Base-by-base conservation (phyloP, 1,140 invertebrate species). In the Amyelois transitella region DNA sequence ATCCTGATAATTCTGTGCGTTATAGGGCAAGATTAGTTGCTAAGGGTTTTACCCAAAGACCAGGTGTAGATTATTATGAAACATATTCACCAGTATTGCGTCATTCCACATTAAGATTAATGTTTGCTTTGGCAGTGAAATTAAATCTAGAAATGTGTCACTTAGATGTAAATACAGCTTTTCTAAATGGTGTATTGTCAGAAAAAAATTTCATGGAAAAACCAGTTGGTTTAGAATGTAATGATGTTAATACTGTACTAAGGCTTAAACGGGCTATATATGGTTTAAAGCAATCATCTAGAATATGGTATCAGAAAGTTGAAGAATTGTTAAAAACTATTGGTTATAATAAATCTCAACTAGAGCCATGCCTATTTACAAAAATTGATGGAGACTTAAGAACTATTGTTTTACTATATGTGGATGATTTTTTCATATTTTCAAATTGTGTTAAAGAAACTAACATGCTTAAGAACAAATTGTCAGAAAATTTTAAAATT, bases 11-110 rank as follows among this genome's bases (percentile, higher is more conserved):
- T 18, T 20, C 19, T 4, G 60, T 60, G 0, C 50, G 62, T n/a
- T 81, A 77, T 43, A 86, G 88, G 58, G 87, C 88, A 21, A 53
- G 86, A 25, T 55, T 89, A 10, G 84, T 90, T 3, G 80, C 85
- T 6, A 83, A 86, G 58, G 87, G 89, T 4, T 89, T 73, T 10
- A 43, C 43, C 6, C 62, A 66, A 43, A 59, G 55, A 57, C 12
- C 43, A 22, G 60, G 60, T 43, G 38, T 66, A 17, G 60, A 62
- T 12, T 66, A 53, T 60, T 43, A 4, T 22, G 56, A 62, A 19
- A 66, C 65, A 10, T 88, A 81, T 67, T 67, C 75, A 7, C 75
- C 75, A 20, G 77, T 82, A 6, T 62, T 77, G 1, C 60, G 71
- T 22, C 63, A 72, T 63, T 62, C 68, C 43, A 72, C 80, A 14